Evolutionary conservation across 2,113 vertebrate genomes (phyloP), one percentile per base, ranked within the genome.

Genomic region (Arizona elegans): DNA sequence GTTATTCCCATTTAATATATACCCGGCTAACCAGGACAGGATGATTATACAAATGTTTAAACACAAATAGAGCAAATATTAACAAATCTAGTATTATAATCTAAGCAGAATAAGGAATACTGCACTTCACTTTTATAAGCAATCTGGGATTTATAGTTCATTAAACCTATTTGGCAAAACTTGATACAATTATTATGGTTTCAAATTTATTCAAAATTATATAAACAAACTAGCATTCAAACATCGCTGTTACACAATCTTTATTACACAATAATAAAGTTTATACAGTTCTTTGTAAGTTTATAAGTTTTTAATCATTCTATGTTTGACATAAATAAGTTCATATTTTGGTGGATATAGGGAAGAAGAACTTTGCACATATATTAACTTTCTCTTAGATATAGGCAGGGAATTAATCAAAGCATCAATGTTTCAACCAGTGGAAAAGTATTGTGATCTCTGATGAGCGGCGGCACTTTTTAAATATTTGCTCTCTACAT

Each of bases 111-210:
- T 23, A 86, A 3, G 8, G 5, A 70, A 88, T 53, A 9, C 13
- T 75, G n/a, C 29, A 70, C 38, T 52, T 15, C 50, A 52, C 5
- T 62, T 91, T 91, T 59, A 29, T 75, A 70, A 88, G 50, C 50
- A 54, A 12, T 43, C 43, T 86, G 11, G 47, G 47, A 59, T 43
- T 58, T 59, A 55, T 65, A 92, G 70, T 59, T 90, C 70, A 90
- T 92, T 90, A 92, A 92, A 75, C 26, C 88, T 33, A 59, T 90
- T 92, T 89, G 43, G 43, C 58, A 85, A 86, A 13, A 88, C 88
- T 13, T 81, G 19, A 90, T 90, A 85, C 33, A 24, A 50, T 90
- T 53, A 90, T 86, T 90, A 90, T 86, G 17, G 43, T 59, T 93
- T 65, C 24, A 92, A 89, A 53, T 62, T 9, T 26, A 86, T 65